Percentiles rank a stretch among this genome's conserved stretches.
phyloP scores from a whole-genome alignment of 2,888 invertebrate genomes.

The Timandra comae region DNA sequence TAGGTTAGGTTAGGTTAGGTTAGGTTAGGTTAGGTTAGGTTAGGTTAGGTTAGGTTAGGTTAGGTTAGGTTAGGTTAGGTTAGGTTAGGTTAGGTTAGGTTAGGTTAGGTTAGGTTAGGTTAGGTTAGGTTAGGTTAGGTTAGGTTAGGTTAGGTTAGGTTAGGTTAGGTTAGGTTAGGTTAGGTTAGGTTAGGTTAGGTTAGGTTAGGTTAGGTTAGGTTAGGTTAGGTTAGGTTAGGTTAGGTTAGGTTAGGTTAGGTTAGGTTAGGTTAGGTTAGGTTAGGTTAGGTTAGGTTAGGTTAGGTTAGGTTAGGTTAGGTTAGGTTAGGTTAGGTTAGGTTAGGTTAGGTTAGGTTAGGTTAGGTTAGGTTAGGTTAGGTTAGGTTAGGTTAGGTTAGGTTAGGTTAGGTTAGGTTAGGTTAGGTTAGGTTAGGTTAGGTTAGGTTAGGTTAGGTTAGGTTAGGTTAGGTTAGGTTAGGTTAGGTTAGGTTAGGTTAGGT shows the following conservation, averaged over 20 bases:
- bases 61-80: slow-evolving; percentile 21
- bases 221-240: slow-evolving; percentile 22
- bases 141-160: slow-evolving; percentile 20
- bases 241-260: slow-evolving; percentile 20
- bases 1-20: slow-evolving; percentile 7
- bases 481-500: slow-evolving; percentile 21
- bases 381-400: slow-evolving; percentile 22
- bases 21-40: slow-evolving; percentile 15
- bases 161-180: slow-evolving; percentile 21
- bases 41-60: slow-evolving; percentile 20
- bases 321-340: slow-evolving; percentile 22
- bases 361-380: slow-evolving; percentile 20
- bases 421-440: slow-evolving; percentile 25
- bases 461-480: slow-evolving; percentile 21
- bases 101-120: slow-evolving; percentile 17
- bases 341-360: slow-evolving; percentile 20
- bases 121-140: slow-evolving; percentile 22
- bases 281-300: slow-evolving; percentile 17
- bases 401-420: slow-evolving; percentile 23
- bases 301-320: slow-evolving; percentile 20
- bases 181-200: slow-evolving; percentile 23
- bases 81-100: slow-evolving; percentile 19
- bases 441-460: slow-evolving; percentile 24
- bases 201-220: slow-evolving; percentile 23
- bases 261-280: slow-evolving; percentile 21